phyloP scores from a whole-genome alignment of 2,113 vertebrate species.

The Ptychochromis oligacanthus region DNA sequence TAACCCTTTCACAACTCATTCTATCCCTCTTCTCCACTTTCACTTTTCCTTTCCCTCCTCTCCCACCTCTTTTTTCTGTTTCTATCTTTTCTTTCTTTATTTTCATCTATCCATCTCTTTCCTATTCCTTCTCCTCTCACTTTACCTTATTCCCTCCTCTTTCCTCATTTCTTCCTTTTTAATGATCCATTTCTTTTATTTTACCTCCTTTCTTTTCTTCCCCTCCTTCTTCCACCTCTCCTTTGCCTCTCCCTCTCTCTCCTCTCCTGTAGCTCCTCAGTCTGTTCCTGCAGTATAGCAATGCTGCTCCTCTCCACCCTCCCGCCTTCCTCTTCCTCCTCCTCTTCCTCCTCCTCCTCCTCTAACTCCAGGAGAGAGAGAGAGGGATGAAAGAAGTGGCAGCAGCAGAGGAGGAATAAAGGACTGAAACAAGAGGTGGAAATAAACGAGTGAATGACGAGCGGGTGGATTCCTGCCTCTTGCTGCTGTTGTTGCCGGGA shows the following conservation, averaged over 20 bases:
- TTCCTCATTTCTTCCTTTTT: not conserved
- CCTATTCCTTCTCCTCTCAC: not conserved
- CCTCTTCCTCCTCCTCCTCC: constrained; percentile 5
- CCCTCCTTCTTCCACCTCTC: not conserved
- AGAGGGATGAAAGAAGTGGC: constrained; percentile 17
- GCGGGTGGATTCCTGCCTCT: constrained; percentile 53
- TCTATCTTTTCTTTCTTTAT: not conserved
- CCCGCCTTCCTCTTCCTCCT: not conserved
- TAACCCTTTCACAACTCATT: not conserved
- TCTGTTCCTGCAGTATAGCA: constrained; percentile 64
- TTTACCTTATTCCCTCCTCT: not conserved
- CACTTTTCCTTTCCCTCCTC: not conserved
- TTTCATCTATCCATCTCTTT: not conserved
- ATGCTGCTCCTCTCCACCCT: constrained; percentile 35
- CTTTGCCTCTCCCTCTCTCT: not conserved
- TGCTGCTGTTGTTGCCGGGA: constrained; percentile 71
- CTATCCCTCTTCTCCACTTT: not conserved
- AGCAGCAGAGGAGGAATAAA: constrained; percentile 45
- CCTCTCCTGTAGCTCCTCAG: constrained; percentile 52
- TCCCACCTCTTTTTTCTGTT: not conserved
- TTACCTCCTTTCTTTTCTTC: not conserved
- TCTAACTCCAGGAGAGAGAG: constrained; percentile 42
- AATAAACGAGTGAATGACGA: constrained; percentile 41
- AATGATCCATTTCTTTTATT: not conserved
- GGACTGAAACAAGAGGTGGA: constrained; percentile 39